Percentiles rank a stretch among this genome's conserved stretches.
phyloP scores from a whole-genome alignment of 2,888 invertebrate genomes.

The Himalopsyche kuldschensis region DNA sequence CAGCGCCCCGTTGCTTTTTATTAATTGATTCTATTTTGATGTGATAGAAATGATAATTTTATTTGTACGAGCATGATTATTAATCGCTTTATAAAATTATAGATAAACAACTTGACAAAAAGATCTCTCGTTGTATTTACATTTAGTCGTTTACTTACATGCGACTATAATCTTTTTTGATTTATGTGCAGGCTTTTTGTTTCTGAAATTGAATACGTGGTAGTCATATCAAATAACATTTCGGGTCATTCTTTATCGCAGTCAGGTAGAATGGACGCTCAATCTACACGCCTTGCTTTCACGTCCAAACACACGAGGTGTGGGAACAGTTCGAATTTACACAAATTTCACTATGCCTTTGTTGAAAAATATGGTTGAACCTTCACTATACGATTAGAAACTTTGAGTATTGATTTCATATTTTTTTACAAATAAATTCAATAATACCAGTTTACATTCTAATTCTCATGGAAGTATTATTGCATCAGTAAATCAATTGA shows the following conservation, averaged over 20 bases:
- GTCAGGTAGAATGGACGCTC: slow-evolving; percentile 2
- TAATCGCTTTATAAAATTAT: background rate
- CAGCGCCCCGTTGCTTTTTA: too few relatives aligned
- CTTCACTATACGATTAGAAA: background rate
- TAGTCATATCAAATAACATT: slow-evolving; percentile 26
- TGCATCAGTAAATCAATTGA: background rate
- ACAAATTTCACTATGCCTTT: background rate
- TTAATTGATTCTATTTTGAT: background rate
- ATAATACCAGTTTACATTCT: background rate
- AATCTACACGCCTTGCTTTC: background rate
- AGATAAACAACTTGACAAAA: background rate
- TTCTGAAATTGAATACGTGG: slow-evolving; percentile 31
- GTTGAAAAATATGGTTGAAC: background rate
- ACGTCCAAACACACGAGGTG: background rate
- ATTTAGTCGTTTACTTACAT: background rate
- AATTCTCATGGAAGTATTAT: background rate
- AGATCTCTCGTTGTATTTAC: background rate
- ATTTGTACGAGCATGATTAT: background rate
- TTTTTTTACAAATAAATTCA: background rate
- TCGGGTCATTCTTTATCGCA: slow-evolving; percentile 13
- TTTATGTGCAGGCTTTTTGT: background rate
- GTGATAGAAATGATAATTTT: background rate
- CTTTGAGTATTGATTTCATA: background rate
- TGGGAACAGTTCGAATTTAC: background rate
- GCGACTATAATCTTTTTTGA: background rate